Conservation (phyloP, 2,113 vertebrate species). For the Sprattus sprattus region DNA sequence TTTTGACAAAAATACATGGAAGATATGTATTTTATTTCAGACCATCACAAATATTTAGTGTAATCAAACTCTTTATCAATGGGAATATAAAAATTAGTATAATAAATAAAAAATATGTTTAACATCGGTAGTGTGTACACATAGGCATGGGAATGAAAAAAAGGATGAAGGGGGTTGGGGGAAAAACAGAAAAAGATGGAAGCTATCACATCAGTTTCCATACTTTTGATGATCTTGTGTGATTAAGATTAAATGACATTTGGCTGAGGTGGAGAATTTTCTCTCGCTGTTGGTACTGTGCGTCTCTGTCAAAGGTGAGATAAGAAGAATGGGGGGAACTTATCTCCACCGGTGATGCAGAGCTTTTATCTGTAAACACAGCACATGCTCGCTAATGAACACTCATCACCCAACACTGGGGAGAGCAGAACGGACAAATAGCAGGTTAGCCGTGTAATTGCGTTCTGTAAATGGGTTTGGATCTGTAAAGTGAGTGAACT, state of each 20-base stretch:
- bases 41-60: not conserved
- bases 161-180: no score
- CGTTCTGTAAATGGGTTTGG: not conserved
- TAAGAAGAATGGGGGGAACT: not conserved
- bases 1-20: not conserved
- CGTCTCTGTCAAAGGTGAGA: conserved; percentile 6
- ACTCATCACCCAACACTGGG: not conserved
- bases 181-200: not conserved
- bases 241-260: not conserved
- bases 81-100: not conserved
- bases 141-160: not conserved
- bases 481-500: not conserved
- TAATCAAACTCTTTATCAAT: not conserved
- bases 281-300: not conserved
- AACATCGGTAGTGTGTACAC: not conserved
- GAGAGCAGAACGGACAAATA: not conserved
- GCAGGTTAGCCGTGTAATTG: not conserved
- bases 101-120: not conserved
- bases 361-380: not conserved
- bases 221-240: not conserved
- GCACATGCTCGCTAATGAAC: not conserved
- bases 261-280: not conserved
- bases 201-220: not conserved
- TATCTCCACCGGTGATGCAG: not conserved
- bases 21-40: not conserved